These are phyloP conservation scores for Pantherophis alleghaniensis DNA, from an alignment of 2,797 vertebrate genomes.

Conservation along the genomic window DNA sequence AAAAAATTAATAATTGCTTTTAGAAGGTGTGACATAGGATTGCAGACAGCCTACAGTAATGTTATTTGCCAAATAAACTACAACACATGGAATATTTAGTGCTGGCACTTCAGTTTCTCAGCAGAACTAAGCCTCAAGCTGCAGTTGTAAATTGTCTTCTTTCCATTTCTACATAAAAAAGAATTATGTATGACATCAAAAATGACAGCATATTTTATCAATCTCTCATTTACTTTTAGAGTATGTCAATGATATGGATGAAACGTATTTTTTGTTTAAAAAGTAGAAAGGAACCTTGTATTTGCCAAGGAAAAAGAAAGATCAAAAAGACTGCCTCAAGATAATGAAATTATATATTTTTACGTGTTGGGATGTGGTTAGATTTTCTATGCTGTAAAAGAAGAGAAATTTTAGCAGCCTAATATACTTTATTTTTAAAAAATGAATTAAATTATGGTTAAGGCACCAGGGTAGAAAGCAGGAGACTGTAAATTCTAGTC, in stretches of 20 bases:
- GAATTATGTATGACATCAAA: not conserved
- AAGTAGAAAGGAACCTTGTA: not conserved
- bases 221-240: not conserved
- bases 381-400: not conserved
- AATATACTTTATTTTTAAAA: not conserved
- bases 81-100: not conserved
- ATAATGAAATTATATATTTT: not conserved
- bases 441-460: not conserved
- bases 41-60: not conserved
- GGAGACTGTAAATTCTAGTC: not conserved
- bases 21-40: not conserved
- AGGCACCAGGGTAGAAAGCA: not conserved
- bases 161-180: not conserved
- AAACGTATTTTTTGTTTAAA: not conserved
- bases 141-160: not conserved
- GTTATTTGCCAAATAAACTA: not conserved
- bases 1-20: not conserved
- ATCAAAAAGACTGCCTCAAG: not conserved
- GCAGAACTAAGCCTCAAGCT: not conserved
- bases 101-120: not conserved
- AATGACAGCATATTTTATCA: not conserved
- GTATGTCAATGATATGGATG: not conserved
- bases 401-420: not conserved
- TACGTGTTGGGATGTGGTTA: not conserved
- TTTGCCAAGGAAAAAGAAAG: not conserved